Base-by-base conservation (phyloP, 92 coral and sea anemone genomes). In the Zoanthus gigantus region DNA sequence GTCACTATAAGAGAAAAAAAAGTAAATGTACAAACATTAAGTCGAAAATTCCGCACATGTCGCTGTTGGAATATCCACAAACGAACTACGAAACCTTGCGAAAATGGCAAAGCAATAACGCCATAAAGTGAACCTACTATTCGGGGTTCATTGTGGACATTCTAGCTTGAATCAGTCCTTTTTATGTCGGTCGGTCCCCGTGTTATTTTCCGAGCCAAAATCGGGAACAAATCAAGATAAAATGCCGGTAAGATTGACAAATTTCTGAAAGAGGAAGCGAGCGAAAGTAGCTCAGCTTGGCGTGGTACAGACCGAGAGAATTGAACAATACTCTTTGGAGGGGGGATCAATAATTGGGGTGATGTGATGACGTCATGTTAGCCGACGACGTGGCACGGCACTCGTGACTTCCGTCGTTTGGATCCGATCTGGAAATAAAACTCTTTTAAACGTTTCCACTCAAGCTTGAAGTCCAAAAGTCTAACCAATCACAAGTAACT, bases 71-170 rank as follows among this genome's bases (percentile, higher is more conserved):
- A 87, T 88, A 87, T 88, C 95, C 88, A 91, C 44, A 77, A 81
- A 81, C 85, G 85, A 81, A 91, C 88, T 91, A 89, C 90, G 86
- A 91, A 93, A 91, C 96, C 92, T 92, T 92, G 90, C 90, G 92
- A 87, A 86, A 83, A 91, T 77, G 83, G 85, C 79, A 78, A 92
- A 77, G 68, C 87, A 86, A 91, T 15, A 82, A 94, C 86, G 88
- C 86, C 92, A 93, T 86, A 82, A 93, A 80, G 84, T 88, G 65
- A 85, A 97, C 99, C 91, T 95, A 97, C 99, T 97, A 97, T 97
- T 97, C 99, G 93, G 99, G 99, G 92, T 97, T 97, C 99, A 97
- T 95, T 77, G 98, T 94, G 92, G 99, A 95, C 99, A 97, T 97
- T 91, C 79, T 97, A 97, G 89, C 97, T 82, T 95, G 91, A 88